These are phyloP conservation scores for Falco berigora DNA, from an alignment of 2,797 vertebrate species.

Conservation along the genomic window DNA sequence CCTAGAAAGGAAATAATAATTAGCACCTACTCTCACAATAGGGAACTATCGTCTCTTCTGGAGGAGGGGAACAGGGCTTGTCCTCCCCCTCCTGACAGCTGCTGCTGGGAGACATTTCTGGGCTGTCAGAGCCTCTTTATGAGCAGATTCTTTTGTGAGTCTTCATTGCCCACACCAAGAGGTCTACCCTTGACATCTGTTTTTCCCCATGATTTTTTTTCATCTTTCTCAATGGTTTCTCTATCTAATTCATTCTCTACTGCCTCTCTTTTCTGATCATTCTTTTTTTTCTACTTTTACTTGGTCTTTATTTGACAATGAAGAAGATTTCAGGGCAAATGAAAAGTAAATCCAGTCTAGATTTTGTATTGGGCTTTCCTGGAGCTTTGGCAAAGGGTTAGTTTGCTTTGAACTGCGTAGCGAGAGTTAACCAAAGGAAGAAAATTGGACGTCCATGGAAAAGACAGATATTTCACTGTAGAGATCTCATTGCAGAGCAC, in stretches of 20 bases:
- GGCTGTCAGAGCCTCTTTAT: slow-evolving; percentile 26
- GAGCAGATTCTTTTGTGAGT: slow-evolving; percentile 5
- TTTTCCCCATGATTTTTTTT: background rate
- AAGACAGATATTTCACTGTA: background rate
- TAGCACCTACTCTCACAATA: background rate
- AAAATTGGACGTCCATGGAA: background rate
- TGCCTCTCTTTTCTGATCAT: background rate
- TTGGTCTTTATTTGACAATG: background rate
- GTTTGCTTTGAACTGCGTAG: background rate
- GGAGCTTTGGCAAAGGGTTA: background rate
- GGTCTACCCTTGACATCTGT: background rate
- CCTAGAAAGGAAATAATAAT: slow-evolving; percentile 23
- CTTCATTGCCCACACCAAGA: background rate
- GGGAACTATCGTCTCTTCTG: background rate
- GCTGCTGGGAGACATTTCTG: slow-evolving; percentile 32
- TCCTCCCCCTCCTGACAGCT: slow-evolving; percentile 35
- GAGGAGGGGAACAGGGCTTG: background rate
- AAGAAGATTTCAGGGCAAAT: background rate
- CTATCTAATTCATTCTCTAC: background rate
- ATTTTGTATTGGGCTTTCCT: background rate
- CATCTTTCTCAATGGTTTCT: background rate
- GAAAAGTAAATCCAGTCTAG: background rate
- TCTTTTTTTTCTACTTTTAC: background rate
- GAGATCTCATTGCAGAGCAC: background rate
- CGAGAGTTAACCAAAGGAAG: background rate